These are phyloP conservation scores for Zosterops borbonicus DNA, from an alignment of 2,113 vertebrate species.

Conservation along the genomic window DNA sequence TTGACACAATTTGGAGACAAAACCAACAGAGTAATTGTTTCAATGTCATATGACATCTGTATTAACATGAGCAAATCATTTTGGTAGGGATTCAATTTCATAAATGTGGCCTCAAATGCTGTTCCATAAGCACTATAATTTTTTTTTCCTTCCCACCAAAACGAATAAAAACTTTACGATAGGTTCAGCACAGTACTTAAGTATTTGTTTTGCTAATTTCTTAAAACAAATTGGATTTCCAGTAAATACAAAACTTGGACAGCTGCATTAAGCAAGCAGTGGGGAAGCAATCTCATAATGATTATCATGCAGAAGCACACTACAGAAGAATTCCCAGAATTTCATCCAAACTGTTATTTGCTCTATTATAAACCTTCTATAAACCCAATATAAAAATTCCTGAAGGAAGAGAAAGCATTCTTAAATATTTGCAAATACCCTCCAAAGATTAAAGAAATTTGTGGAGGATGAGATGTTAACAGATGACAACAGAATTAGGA, in stretches of 20 bases:
- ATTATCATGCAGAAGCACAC: constrained; percentile 69
- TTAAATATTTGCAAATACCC: constrained; percentile 74
- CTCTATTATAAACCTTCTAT: constrained; percentile 76
- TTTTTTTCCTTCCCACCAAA: constrained; percentile 49
- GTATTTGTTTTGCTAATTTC: constrained; percentile 81
- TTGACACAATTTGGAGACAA: background rate
- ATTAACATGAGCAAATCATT: constrained; percentile 54
- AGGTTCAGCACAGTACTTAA: constrained; percentile 68
- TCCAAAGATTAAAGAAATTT: constrained; percentile 70
- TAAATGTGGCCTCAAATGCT: constrained; percentile 67
- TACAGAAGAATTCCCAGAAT: constrained; percentile 76
- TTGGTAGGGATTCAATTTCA: constrained; percentile 72
- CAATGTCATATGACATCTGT: background rate
- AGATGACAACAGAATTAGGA: background rate
- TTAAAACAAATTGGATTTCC: constrained; percentile 78
- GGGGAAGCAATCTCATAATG: constrained; percentile 74
- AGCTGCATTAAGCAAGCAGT: constrained; percentile 75
- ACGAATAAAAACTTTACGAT: constrained; percentile 76
- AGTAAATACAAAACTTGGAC: constrained; percentile 77
- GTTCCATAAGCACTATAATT: constrained; percentile 54
- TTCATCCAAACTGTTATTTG: constrained; percentile 78
- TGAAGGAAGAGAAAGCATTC: constrained; percentile 70
- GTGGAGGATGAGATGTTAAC: constrained; percentile 46
- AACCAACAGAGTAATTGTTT: background rate
- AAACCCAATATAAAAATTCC: constrained; percentile 75